Evolutionary conservation across 2,888 invertebrate genomes (phyloP), one percentile per base, ranked within the genome.

Genomic region (Abscondita cerata): DNA sequence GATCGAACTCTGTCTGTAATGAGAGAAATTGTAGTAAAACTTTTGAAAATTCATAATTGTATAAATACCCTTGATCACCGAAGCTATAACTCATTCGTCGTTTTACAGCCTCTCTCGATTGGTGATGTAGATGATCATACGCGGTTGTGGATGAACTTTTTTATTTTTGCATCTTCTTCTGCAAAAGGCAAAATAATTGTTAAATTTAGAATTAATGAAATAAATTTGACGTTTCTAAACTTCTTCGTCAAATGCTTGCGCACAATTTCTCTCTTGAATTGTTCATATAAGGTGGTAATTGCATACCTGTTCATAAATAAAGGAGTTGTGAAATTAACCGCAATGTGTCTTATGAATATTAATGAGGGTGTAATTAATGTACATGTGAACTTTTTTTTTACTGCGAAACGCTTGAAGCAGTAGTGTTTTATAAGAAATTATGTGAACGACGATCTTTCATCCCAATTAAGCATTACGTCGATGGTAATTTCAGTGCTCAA

Each of bases 21-120:
- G 5, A 33, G 5, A 33, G 5, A 33, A 8, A 9, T 33, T 33
- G 5, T 33, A 33, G 9, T 8, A 33, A 33, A 8, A 33, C 5
- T 33, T 33, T 9, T 33, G 5, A 33, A 33, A 15, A 16, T 6
- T 11, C 13, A 46, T 6, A 46, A 46, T 16, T 46, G 16, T 16
- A 6, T 11, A 11, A 2, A 19, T 62, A 71, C 72, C 69, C 70
- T 31, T 65, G 61, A 60, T 70, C 69, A n/a, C 69, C 71, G 18
- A 68, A 67, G 12, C 69, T 69, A 52, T 70, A 71, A 25, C 70
- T 70, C 52, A 72, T 68, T 44, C 72, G 71, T 50, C 75, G 69
- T 38, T 62, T 68, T 13, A 57, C 31, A 1, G 44, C 9, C 0
- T 31, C 51, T n/a, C 25, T 25, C 4, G 36, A 44, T 19, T 12